phyloP scores from a whole-genome alignment of 2,888 invertebrate species.

The Amiota minor region DNA sequence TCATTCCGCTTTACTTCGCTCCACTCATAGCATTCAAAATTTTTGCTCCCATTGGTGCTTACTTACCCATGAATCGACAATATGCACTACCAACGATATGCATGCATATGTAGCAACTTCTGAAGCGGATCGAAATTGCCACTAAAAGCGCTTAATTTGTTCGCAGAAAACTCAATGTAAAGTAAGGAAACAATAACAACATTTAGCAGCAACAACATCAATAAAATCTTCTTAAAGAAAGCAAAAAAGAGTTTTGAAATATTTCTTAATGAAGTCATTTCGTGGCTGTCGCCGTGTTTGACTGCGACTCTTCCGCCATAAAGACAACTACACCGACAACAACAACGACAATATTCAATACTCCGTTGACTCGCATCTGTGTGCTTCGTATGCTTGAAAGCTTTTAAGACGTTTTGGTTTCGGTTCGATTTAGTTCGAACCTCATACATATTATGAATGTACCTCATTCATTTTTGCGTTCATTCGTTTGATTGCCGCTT shows the following conservation, averaged over 20 bases:
- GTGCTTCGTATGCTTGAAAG: background rate
- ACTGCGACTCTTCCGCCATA: too few species aligned
- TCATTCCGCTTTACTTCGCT: background rate
- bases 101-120: too few species aligned
- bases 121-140: too few species aligned
- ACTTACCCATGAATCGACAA: too few species aligned
- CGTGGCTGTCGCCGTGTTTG: constrained; percentile 53
- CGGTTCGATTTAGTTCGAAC: background rate
- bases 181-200: constrained; percentile 5
- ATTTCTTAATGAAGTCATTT: constrained; percentile 63
- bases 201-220: constrained; percentile 12
- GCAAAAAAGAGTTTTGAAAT: constrained; percentile 51
- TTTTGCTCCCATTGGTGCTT: too few species aligned
- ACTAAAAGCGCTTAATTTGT: constrained; percentile 54
- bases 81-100: background rate
- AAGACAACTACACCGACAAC: too few species aligned
- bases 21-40: constrained; percentile 45
- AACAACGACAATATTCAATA: too few species aligned
- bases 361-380: background rate
- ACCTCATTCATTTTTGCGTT: background rate
- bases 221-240: background rate
- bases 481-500: constrained; percentile 1
- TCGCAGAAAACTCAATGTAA: constrained; percentile 51
- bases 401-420: background rate
- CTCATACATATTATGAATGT: too few species aligned